These are phyloP conservation scores for Mesorhabditis belari DNA, from an alignment of 2,888 invertebrate species.

Conservation along the genomic window DNA sequence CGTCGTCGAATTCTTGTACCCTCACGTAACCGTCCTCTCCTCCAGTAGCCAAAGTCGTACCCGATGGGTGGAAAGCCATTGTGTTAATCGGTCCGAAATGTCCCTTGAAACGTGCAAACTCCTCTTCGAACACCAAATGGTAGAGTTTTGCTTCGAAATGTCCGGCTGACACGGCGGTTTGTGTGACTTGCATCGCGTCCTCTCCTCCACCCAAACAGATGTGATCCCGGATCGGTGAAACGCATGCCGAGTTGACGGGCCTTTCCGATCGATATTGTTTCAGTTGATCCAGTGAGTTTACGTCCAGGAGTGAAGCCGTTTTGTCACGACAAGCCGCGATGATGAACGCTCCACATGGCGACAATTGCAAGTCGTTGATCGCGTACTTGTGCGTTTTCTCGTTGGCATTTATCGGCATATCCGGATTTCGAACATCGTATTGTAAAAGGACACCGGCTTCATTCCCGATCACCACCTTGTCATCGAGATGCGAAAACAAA, in stretches of 20 bases:
- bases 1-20: slow-evolving; percentile 88
- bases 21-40: slow-evolving; percentile 98
- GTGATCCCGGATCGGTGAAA: slow-evolving; percentile 89
- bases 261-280: slow-evolving; percentile 85
- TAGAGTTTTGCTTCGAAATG: slow-evolving; percentile 93
- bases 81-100: slow-evolving; percentile 99
- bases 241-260: slow-evolving; percentile 93
- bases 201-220: slow-evolving; percentile 94
- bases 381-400: slow-evolving; percentile 71
- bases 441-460: not conserved
- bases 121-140: slow-evolving; percentile 90
- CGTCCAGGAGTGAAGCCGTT: slow-evolving; percentile 78
- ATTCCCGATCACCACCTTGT: slow-evolving; percentile 57
- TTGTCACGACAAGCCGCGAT: slow-evolving; percentile 94
- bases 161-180: slow-evolving; percentile 83
- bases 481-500: slow-evolving; percentile 86
- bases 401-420: too few species aligned
- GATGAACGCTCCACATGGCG: slow-evolving; percentile 64
- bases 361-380: slow-evolving; percentile 93
- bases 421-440: not conserved
- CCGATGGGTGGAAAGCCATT: slow-evolving; percentile 93
- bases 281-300: slow-evolving; percentile 73
- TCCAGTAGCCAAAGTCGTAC: slow-evolving; percentile 85
- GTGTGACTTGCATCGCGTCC: slow-evolving; percentile 92
- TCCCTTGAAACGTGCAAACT: slow-evolving; percentile 93